Percentiles rank a stretch among this genome's conserved stretches.
Evolutionary conservation across 2,888 invertebrate species (phyloP).

Genomic region (Halictus ligatus): DNA sequence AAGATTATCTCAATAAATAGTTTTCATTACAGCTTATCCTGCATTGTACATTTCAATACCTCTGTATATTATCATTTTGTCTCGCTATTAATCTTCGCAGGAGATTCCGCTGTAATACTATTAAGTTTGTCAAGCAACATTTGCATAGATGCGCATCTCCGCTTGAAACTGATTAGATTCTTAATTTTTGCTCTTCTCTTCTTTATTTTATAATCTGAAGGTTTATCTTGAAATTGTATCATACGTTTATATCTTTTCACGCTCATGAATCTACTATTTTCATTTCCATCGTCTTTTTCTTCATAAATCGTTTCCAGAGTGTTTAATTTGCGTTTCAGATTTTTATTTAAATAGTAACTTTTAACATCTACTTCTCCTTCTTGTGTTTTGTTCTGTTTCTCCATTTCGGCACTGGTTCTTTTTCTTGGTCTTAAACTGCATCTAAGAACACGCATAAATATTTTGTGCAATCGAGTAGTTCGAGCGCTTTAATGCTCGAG

Average conservation of each 20-base stretch:
- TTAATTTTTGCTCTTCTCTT: conserved; percentile 87
- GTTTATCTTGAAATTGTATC: conserved; percentile 86
- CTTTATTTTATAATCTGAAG: conserved; percentile 85
- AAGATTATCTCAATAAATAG: background rate
- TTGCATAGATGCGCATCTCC: conserved; percentile 86
- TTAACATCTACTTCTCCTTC: conserved; percentile 80
- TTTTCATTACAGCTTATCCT: conserved; percentile 11
- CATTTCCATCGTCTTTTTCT: conserved; percentile 85
- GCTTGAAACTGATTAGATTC: conserved; percentile 85
- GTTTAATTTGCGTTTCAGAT: conserved; percentile 85
- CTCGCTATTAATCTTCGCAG: conserved; percentile 55
- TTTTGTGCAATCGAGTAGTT: background rate
- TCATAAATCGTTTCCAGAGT: conserved; percentile 88
- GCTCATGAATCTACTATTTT: conserved; percentile 85
- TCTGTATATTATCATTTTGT: conserved; percentile 41
- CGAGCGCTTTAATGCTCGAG: background rate
- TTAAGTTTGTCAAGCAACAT: conserved; percentile 86
- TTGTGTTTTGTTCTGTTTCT: conserved; percentile 41
- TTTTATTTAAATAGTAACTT: conserved; percentile 87
- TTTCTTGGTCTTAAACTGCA: conserved; percentile 79
- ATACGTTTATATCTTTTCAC: conserved; percentile 86
- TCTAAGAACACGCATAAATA: conserved; percentile 60
- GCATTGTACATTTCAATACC: conserved; percentile 20
- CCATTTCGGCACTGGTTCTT: conserved; percentile 74
- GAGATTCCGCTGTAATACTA: conserved; percentile 74